phyloP scores from a whole-genome alignment of 2,888 invertebrate species.

The Chymomyza caudatula region DNA sequence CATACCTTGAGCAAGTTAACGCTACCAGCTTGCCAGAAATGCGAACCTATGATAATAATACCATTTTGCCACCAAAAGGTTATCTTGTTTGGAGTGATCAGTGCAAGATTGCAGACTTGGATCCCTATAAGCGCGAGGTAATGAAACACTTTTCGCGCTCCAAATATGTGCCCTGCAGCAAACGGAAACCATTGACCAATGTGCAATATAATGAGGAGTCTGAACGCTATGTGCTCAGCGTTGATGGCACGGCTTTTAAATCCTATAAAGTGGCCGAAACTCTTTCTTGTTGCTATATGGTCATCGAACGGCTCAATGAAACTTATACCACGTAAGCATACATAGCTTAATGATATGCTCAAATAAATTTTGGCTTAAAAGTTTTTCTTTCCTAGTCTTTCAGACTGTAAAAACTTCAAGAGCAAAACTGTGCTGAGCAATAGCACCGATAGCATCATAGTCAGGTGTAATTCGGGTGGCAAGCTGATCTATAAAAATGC shows the following conservation, averaged over 20 bases:
- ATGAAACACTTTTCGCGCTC: slow-evolving; percentile 79
- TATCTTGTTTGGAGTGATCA: slow-evolving; percentile 80
- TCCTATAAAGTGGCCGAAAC: slow-evolving; percentile 51
- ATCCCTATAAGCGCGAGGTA: slow-evolving; percentile 81
- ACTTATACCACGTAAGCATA: slow-evolving; percentile 45
- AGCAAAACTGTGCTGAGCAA: slow-evolving; percentile 71
- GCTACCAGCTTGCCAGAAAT: background rate
- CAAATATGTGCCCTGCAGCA: slow-evolving; percentile 80
- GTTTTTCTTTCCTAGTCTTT: slow-evolving; percentile 43
- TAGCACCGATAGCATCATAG: slow-evolving; percentile 79
- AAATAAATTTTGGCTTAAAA: background rate
- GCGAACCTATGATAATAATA: slow-evolving; percentile 16
- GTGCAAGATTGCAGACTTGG: slow-evolving; percentile 82
- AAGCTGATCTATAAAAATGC: slow-evolving; percentile 77
- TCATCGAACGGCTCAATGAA: slow-evolving; percentile 71
- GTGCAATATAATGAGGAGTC: slow-evolving; percentile 60
- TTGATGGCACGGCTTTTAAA: slow-evolving; percentile 61
- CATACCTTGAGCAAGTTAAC: slow-evolving; percentile 1
- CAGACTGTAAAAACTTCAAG: slow-evolving; percentile 79
- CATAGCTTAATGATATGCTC: background rate
- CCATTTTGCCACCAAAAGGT: slow-evolving; percentile 63
- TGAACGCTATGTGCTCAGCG: slow-evolving; percentile 63
- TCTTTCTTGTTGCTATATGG: slow-evolving; percentile 75
- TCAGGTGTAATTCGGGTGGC: slow-evolving; percentile 78
- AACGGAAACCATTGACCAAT: slow-evolving; percentile 68